Evolutionary conservation across 2,888 invertebrate genomes (phyloP).

Genomic region (Siphlonurus alternatus): DNA sequence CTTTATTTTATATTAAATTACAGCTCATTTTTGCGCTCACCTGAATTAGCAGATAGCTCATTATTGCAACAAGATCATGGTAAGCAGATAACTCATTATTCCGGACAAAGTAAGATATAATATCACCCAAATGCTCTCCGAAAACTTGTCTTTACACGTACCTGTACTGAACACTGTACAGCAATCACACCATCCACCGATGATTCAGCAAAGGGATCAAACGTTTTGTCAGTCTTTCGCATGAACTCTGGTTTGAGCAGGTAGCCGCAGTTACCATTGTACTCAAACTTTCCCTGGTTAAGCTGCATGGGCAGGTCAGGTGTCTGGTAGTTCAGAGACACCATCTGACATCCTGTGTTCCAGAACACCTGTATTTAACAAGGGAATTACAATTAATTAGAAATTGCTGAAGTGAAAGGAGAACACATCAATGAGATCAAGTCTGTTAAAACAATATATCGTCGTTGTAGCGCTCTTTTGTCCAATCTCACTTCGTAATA

Average conservation of each 20-base stretch:
- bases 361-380: constrained; percentile 42
- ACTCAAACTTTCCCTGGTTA: constrained; percentile 59
- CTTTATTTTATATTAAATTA: no score
- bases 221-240: constrained; percentile 45
- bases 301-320: constrained; percentile 52
- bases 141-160: no score
- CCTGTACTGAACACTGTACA: constrained; percentile 46
- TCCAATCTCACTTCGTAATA: not conserved
- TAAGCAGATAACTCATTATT: no score
- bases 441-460: no score
- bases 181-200: constrained; percentile 60
- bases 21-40: no score
- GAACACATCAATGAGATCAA: no score
- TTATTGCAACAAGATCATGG: no score
- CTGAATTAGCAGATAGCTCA: no score
- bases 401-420: not conserved
- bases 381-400: not conserved
- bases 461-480: not conserved
- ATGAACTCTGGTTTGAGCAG: constrained; percentile 55
- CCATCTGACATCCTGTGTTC: constrained; percentile 58
- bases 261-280: constrained; percentile 49
- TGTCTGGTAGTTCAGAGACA: constrained; percentile 56
- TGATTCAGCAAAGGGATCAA: constrained; percentile 54
- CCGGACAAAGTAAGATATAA: no score
- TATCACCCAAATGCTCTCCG: no score